phyloP scores from a whole-genome alignment of 1,140 invertebrate species.

The Ceratina calcarata region DNA sequence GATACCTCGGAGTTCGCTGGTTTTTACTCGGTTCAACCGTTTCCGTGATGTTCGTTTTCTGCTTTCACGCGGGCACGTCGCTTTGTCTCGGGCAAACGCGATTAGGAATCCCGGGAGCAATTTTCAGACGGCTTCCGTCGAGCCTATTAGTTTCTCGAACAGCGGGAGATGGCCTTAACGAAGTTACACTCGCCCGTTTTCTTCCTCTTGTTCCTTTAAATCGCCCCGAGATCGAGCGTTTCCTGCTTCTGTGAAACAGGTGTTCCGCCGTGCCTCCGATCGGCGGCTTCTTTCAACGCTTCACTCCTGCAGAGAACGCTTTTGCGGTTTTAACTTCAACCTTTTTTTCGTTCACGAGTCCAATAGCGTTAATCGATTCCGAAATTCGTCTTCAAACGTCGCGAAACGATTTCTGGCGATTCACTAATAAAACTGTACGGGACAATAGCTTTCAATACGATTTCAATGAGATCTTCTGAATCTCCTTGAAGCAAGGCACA shows the following conservation, averaged over 20 bases:
- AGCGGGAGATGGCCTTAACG: conserved; percentile 61
- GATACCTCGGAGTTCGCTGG: conserved; percentile 48
- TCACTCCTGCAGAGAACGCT: neutral
- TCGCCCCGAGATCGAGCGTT: neutral
- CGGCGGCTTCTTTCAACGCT: neutral
- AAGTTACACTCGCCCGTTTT: conserved; percentile 46
- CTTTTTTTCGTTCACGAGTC: neutral
- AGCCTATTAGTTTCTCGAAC: conserved; percentile 63
- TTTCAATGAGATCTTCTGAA: neutral
- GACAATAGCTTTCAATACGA: too few species aligned
- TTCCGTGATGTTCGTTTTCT: neutral
- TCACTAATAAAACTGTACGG: too few species aligned
- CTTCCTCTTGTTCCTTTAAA: neutral
- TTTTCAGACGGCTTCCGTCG: conserved; percentile 68
- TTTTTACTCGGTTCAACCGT: conserved; percentile 56
- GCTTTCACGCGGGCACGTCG: conserved; percentile 23
- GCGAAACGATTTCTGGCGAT: neutral
- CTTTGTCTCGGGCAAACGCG: conserved; percentile 60
- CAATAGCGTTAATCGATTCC: neutral
- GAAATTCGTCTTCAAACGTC: neutral
- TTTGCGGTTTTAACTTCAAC: neutral
- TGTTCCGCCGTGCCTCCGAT: neutral
- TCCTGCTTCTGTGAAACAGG: conserved; percentile 2
- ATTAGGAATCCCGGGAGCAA: conserved; percentile 67
- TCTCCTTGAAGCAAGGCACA: too few species aligned